Evolutionary conservation across 1,140 invertebrate species (phyloP).

Genomic region (Ips typographus): DNA sequence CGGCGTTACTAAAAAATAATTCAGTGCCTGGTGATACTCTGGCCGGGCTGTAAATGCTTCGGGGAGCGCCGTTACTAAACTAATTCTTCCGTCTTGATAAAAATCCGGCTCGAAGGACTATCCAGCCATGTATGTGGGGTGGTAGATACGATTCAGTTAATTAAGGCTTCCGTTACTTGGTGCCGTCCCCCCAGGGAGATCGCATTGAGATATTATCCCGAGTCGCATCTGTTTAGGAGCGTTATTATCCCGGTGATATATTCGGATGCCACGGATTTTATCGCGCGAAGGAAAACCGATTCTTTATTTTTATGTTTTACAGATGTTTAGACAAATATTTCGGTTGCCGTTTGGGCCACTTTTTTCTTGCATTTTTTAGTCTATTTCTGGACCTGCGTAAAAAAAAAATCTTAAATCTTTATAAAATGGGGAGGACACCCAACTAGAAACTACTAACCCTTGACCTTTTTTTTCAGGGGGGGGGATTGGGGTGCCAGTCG

Average conservation of each 20-base stretch:
- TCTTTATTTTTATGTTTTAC: slow-evolving; percentile 38
- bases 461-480: no score
- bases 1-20: slow-evolving; percentile 43
- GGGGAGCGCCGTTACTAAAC: neutral
- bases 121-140: no score
- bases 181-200: slow-evolving; percentile 14
- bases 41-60: slow-evolving; percentile 24
- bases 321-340: slow-evolving; percentile 38
- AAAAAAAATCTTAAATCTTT: neutral
- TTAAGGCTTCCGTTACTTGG: slow-evolving; percentile 5
- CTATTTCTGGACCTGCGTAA: slow-evolving; percentile 7
- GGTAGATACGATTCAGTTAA: neutral
- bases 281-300: slow-evolving; percentile 35
- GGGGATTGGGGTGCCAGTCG: neutral
- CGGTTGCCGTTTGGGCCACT: slow-evolving; percentile 13
- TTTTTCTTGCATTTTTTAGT: slow-evolving; percentile 18
- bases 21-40: slow-evolving; percentile 39
- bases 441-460: neutral
- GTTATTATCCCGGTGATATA: slow-evolving; percentile 38
- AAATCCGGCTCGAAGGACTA: no score
- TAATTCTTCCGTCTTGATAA: no score
- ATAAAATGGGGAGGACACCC: neutral
- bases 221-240: slow-evolving; percentile 34
- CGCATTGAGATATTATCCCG: slow-evolving; percentile 34
- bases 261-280: slow-evolving; percentile 34